Evolutionary conservation across 2,113 vertebrate species (phyloP).

Genomic region (Alouatta palliata): DNA sequence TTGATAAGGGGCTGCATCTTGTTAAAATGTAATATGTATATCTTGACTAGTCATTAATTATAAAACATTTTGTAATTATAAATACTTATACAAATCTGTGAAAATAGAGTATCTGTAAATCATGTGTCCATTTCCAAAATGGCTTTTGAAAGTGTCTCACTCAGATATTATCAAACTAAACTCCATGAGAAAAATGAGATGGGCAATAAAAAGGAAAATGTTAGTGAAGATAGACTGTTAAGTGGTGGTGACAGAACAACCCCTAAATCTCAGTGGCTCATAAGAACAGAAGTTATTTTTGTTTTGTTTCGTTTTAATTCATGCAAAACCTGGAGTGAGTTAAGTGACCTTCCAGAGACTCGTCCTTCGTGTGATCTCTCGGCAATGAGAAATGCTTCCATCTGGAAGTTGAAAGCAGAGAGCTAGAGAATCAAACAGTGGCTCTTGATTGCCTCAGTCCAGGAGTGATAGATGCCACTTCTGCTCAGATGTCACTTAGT

Average conservation of each 20-base stretch:
- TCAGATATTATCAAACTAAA: neutral
- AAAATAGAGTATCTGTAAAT: neutral
- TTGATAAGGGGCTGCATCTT: neutral
- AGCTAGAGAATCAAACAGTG: rapidly evolving
- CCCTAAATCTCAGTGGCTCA: neutral
- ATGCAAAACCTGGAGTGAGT: neutral
- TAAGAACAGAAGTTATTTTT: neutral
- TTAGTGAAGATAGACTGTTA: neutral
- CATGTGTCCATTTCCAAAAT: neutral
- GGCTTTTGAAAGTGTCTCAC: neutral
- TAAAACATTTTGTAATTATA: slow-evolving; percentile 17
- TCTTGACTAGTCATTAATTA: neutral
- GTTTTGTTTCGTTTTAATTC: neutral
- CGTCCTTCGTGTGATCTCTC: neutral
- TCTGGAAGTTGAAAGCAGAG: neutral
- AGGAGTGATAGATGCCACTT: neutral
- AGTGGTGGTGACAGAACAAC: neutral
- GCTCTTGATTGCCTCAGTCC: neutral
- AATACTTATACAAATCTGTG: neutral
- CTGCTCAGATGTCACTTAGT: neutral
- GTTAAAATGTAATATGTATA: neutral
- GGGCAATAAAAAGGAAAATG: neutral
- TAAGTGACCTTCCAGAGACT: neutral
- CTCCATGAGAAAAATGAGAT: neutral
- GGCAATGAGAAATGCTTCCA: neutral